phyloP scores from a whole-genome alignment of 2,113 vertebrate species.

The Fulmarus glacialis region DNA sequence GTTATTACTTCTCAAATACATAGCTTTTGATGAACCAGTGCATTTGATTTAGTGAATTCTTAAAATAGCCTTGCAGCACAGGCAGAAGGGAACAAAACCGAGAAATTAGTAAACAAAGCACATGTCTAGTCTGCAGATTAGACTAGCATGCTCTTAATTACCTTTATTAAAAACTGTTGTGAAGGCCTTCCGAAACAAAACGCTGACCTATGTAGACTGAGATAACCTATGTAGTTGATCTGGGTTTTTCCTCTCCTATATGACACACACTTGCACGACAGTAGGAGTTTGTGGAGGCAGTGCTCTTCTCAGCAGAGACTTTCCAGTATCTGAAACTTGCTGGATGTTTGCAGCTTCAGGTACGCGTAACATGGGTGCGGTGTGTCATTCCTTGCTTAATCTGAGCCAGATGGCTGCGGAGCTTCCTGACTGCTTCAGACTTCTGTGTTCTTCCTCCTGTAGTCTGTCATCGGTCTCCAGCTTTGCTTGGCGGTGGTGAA shows the following conservation, averaged over 20 bases:
- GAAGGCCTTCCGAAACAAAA: neutral
- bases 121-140: neutral
- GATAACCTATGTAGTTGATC: neutral
- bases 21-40: neutral
- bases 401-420: neutral
- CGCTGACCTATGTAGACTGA: neutral
- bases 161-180: neutral
- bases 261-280: neutral
- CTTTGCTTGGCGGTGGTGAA: neutral
- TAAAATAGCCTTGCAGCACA: neutral
- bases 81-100: rapidly evolving
- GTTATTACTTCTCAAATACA: neutral
- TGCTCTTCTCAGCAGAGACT: neutral
- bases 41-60: neutral
- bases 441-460: neutral
- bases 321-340: neutral
- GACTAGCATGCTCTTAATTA: neutral
- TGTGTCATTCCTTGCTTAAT: neutral
- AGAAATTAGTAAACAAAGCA: neutral
- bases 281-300: neutral
- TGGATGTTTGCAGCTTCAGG: neutral
- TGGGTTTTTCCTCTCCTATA: rapidly evolving
- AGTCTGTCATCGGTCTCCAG: neutral
- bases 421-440: neutral
- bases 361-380: rapidly evolving